A percentile compares a stretch with the other conserved stretches of the same genome.
These are phyloP conservation scores for Enchytraeus crypticus DNA, from an alignment of 2,888 invertebrate species.

Conservation along the genomic window DNA sequence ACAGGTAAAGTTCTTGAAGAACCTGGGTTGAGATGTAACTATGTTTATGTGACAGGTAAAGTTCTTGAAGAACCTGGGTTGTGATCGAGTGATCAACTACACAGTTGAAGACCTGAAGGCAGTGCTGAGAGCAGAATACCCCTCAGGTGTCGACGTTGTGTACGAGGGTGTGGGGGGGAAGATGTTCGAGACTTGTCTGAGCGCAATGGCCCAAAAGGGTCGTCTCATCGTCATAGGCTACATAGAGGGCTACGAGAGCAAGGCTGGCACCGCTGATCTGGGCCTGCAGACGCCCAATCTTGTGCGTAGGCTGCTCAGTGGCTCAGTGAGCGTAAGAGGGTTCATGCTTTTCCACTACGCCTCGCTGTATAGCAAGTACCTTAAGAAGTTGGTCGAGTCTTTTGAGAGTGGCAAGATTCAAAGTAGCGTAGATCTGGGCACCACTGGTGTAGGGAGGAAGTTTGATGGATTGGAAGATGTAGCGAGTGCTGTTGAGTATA, in stretches of 20 bases:
- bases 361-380: not conserved
- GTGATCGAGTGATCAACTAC: constrained; percentile 45
- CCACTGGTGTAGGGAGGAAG: not conserved
- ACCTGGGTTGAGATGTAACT: no score
- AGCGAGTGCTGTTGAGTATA: constrained; percentile 37
- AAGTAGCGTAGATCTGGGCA: not conserved
- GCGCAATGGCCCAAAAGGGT: constrained; percentile 41
- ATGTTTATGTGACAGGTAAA: not conserved
- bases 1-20: no score
- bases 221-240: constrained; percentile 43
- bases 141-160: constrained; percentile 43
- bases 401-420: not conserved
- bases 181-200: constrained; percentile 39
- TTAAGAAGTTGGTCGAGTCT: not conserved
- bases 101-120: constrained; percentile 37
- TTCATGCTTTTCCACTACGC: not conserved
- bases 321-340: not conserved
- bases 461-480: constrained; percentile 37
- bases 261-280: constrained; percentile 25
- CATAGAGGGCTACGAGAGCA: constrained; percentile 41
- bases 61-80: constrained; percentile 34
- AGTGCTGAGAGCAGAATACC: constrained; percentile 41
- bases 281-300: not conserved
- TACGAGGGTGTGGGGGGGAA: constrained; percentile 45
- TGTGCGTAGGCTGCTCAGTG: not conserved